Evolutionary conservation across 2,797 vertebrate species (phyloP), one percentile per base, ranked within the genome.

Genomic region (Trachops cirrhosus): DNA sequence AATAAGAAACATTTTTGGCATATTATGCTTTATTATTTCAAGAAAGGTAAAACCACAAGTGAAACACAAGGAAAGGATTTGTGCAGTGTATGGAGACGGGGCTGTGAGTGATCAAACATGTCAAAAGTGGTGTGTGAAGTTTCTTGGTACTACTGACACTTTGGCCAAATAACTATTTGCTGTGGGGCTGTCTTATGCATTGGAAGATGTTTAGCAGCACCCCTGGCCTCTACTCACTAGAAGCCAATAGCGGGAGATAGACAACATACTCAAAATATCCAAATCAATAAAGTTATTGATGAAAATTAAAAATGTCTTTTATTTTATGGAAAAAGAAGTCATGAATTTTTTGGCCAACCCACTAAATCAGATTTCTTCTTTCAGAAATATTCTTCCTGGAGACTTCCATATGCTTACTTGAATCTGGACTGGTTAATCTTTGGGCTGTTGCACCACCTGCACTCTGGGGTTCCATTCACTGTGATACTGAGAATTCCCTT

Each of bases 301-400:
- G 29, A 64, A n/a, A 64, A 64, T 64, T 32, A 64, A 64, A 64
- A 64, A n/a, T 64, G 32, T 64, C 62, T 64, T 16, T 64, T 64
- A n/a, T 32, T 64, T 64, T 18, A 64, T 18, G 6, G 32, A 3
- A 64, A 64, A 64, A 64, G n/a, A 64, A 12, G 12, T 64, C n/a
- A 64, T n/a, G 32, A 64, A 64, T 29, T 64, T 64, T 62, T 64
- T 64, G 29, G 62, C 62, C 62, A 64, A 64, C 32, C 32, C 32
- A 64, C 7, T 16, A 26, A 85, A 77, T 59, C 77, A 85, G 50
- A 86, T 86, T 75, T 95, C 22, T 78, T 37, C 75, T 87, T 73
- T 75, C 46, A 85, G 46, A 85, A 91, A 86, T 89, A n/a, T n/a
- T 78, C 32, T 92, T 88, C 41, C 83, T 83, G 70, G 68, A 83